phyloP scores from a whole-genome alignment of 2,797 vertebrate species.

The Micrastur ruficollis region DNA sequence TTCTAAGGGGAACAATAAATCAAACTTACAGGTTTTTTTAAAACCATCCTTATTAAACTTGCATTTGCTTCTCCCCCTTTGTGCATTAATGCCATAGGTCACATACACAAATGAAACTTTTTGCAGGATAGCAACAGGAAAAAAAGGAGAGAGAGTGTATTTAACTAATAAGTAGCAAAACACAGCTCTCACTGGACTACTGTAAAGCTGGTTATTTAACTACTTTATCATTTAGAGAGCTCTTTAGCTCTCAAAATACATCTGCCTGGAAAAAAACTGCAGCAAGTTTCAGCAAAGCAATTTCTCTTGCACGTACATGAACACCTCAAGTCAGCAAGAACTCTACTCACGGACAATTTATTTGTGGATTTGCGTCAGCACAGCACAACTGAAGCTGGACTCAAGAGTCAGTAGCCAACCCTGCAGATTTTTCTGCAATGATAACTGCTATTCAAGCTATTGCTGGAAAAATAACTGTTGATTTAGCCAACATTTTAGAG shows the following conservation, averaged over 20 bases:
- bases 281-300: not conserved
- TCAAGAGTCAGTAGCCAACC: not conserved
- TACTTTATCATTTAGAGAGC: not conserved
- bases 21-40: not conserved
- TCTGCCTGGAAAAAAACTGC: not conserved
- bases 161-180: constrained; percentile 10
- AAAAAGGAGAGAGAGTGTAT: not conserved
- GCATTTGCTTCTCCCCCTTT: not conserved
- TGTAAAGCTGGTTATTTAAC: not conserved
- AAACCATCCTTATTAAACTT: not conserved
- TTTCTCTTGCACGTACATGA: not conserved
- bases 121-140: not conserved
- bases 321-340: not conserved
- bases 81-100: not conserved
- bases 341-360: not conserved
- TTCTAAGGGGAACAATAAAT: not conserved
- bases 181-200: not conserved
- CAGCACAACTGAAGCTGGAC: not conserved
- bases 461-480: not conserved
- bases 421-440: not conserved
- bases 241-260: not conserved
- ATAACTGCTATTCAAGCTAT: not conserved
- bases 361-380: not conserved
- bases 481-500: not conserved
- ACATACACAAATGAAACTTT: not conserved